phyloP scores from a whole-genome alignment of 2,113 vertebrate species.

The Callospermophilus lateralis region DNA sequence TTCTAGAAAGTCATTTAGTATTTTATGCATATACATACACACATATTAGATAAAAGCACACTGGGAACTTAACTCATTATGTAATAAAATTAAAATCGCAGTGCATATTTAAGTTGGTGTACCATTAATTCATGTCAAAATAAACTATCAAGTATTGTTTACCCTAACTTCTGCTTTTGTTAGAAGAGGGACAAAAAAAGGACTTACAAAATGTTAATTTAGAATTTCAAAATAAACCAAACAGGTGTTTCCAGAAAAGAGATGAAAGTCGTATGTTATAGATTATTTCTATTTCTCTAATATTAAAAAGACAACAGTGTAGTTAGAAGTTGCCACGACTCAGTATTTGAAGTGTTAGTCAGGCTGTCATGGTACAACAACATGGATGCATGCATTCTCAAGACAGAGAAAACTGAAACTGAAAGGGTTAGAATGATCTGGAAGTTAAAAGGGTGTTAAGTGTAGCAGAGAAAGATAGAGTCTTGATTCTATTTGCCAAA shows the following conservation, averaged over 20 bases:
- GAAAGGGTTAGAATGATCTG: conserved; percentile 76
- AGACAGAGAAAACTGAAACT: conserved; percentile 83
- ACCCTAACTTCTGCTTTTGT: background rate
- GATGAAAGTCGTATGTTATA: background rate
- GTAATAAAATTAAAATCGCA: background rate
- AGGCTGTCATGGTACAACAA: conserved; percentile 69
- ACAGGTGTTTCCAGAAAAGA: background rate
- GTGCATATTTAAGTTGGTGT: background rate
- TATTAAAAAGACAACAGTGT: conserved; percentile 37
- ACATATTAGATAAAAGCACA: background rate
- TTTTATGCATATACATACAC: background rate
- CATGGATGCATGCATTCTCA: conserved; percentile 74
- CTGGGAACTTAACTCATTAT: background rate
- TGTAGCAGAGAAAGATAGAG: conserved; percentile 79
- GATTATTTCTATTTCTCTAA: background rate
- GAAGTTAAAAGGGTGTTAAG: conserved; percentile 83
- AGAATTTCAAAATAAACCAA: background rate
- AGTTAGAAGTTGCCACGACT: conserved; percentile 51
- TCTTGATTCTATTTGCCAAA: no score
- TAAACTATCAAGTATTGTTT: background rate
- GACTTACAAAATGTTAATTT: background rate
- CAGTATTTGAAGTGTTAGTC: conserved; percentile 77
- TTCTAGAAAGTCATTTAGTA: conserved; percentile 8
- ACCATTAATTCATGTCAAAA: background rate
- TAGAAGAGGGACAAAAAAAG: background rate